A percentile compares a stretch with the other conserved stretches of the same genome.
Evolutionary conservation across 1,140 invertebrate species (phyloP).

Genomic region (Bombus vancouverensis): DNA sequence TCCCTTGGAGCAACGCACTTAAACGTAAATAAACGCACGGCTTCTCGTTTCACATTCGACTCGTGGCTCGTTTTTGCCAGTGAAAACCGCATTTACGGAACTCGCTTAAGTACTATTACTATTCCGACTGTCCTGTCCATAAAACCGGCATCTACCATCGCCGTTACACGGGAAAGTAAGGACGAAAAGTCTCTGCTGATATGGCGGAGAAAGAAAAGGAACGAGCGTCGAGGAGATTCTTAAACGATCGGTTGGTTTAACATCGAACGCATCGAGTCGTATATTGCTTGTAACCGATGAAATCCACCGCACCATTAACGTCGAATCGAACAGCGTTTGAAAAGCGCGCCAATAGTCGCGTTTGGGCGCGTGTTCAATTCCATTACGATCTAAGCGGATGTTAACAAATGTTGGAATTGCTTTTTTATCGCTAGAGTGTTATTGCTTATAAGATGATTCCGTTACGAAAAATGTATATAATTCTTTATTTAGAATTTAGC

Average conservation of each 20-base stretch:
- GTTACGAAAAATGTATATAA: neutral
- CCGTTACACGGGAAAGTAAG: conserved; percentile 15
- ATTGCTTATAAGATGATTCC: neutral
- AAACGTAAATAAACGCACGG: conserved; percentile 35
- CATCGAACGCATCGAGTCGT: neutral
- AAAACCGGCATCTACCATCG: conserved; percentile 32
- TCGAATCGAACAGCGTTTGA: neutral
- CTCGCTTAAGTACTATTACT: conserved; percentile 43
- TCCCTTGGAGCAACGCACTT: conserved; percentile 17
- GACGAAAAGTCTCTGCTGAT: neutral
- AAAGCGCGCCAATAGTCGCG: neutral
- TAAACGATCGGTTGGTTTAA: neutral
- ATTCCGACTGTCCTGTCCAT: conserved; percentile 39
- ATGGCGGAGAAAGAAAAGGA: neutral
- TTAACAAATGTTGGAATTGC: neutral
- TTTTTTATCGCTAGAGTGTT: neutral
- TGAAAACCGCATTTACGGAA: conserved; percentile 26
- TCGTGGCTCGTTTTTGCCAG: conserved; percentile 31
- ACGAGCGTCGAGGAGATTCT: neutral
- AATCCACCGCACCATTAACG: neutral
- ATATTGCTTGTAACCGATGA: neutral
- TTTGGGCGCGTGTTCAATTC: neutral
- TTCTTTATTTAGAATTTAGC: neutral
- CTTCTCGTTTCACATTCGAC: conserved; percentile 34
- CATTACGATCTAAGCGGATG: neutral